Evolutionary conservation across 2,888 invertebrate genomes (phyloP).

Genomic region (Chironomus riparius): DNA sequence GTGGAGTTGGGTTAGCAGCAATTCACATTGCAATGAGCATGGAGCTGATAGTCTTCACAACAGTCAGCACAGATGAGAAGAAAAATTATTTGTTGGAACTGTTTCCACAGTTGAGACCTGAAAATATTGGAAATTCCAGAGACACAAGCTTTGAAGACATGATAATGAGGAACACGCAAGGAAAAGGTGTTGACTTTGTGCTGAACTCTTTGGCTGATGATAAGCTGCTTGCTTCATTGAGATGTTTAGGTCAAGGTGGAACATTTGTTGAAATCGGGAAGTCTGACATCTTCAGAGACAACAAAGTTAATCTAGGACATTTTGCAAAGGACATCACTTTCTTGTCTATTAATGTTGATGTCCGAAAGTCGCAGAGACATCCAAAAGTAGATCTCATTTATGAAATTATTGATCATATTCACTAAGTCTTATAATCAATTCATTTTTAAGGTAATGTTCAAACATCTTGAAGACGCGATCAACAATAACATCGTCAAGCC

Average conservation of each 20-base stretch:
- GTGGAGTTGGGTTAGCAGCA: slow-evolving; percentile 61
- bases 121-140: slow-evolving; percentile 69
- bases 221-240: slow-evolving; percentile 56
- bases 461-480: slow-evolving; percentile 53
- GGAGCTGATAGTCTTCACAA: slow-evolving; percentile 53
- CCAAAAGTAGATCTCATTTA: too few relatives aligned
- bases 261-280: slow-evolving; percentile 73
- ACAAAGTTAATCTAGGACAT: slow-evolving; percentile 51
- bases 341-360: slow-evolving; percentile 51
- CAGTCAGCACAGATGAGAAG: slow-evolving; percentile 54
- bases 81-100: slow-evolving; percentile 46
- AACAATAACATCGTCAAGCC: slow-evolving; percentile 58
- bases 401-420: too few relatives aligned
- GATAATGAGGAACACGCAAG: slow-evolving; percentile 62
- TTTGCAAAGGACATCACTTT: slow-evolving; percentile 59
- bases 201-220: slow-evolving; percentile 80
- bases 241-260: slow-evolving; percentile 50
- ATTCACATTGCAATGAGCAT: slow-evolving; percentile 51
- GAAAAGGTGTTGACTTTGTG: slow-evolving; percentile 74
- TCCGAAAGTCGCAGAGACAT: too few relatives aligned
- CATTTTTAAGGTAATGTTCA: slow-evolving; percentile 40
- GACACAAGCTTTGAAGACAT: slow-evolving; percentile 72
- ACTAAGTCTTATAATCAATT: too few relatives aligned
- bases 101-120: slow-evolving; percentile 39
- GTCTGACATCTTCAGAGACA: slow-evolving; percentile 62